phyloP scores from a whole-genome alignment of 2,888 invertebrate species.

The Xestia ashworthii region DNA sequence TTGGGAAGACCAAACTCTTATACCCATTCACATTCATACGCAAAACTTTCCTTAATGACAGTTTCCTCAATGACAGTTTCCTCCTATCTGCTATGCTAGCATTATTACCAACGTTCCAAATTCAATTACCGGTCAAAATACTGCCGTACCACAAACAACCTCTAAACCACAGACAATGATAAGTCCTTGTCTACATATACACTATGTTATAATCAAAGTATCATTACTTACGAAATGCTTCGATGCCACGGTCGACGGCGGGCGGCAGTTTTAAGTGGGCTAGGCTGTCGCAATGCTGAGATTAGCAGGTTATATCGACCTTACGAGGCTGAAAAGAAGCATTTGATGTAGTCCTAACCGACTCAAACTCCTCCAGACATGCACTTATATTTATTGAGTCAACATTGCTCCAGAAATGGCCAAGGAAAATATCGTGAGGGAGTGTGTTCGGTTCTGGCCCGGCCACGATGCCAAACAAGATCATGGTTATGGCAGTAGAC shows the following conservation, averaged over 20 bases:
- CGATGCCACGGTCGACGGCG: constrained; percentile 30
- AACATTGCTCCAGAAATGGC: too few species aligned
- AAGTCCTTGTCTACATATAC: constrained; percentile 46
- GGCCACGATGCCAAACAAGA: too few species aligned
- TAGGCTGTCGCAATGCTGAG: constrained; percentile 26
- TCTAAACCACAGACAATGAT: constrained; percentile 33
- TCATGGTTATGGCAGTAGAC: too few species aligned
- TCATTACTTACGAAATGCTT: constrained; percentile 57
- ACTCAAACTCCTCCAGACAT: background rate
- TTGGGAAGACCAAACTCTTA: too few species aligned
- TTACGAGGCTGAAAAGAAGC: background rate
- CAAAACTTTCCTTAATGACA: too few species aligned
- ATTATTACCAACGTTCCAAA: background rate
- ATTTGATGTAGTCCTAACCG: background rate
- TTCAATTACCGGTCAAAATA: constrained; percentile 14
- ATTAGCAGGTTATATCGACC: background rate
- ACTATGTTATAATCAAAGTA: constrained; percentile 58
- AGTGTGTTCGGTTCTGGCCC: too few species aligned
- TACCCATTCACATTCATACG: too few species aligned
- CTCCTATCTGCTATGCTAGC: too few species aligned
- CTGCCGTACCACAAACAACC: constrained; percentile 1
- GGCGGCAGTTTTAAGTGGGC: background rate
- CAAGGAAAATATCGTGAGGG: too few species aligned
- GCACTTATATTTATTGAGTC: too few species aligned
- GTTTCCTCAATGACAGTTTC: too few species aligned